A percentile compares a stretch with the other conserved stretches of the same genome.
Conservation (phyloP, 1,140 invertebrate species). For the Brachionus paranguensis region DNA sequence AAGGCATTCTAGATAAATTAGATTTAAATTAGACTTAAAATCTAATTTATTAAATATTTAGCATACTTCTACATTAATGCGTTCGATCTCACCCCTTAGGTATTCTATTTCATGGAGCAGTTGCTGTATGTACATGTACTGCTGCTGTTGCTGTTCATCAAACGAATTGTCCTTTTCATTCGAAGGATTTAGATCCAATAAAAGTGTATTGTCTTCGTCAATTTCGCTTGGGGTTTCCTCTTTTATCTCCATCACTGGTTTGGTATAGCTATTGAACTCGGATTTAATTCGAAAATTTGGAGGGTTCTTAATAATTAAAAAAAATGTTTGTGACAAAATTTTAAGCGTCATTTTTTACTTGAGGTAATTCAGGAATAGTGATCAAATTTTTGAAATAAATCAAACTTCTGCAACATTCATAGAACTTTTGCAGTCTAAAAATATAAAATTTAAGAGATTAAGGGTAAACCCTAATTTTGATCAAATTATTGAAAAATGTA, state of each 20-base stretch:
- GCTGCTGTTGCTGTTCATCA: constrained; percentile 4
- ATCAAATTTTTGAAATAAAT: constrained; percentile 97
- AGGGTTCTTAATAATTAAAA: constrained; percentile 6
- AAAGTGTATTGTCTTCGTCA: not conserved
- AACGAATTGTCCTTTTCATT: not conserved
- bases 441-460: not conserved
- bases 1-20: constrained; percentile 15
- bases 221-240: not conserved
- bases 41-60: not conserved
- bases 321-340: not conserved
- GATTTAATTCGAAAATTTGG: constrained; percentile 40
- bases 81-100: constrained; percentile 61
- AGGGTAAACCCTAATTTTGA: too few relatives aligned
- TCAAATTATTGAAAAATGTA: not conserved
- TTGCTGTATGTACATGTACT: constrained; percentile 39
- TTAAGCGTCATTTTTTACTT: constrained; percentile 61
- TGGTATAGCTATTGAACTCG: constrained; percentile 28
- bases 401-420: constrained; percentile 80
- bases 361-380: constrained; percentile 81
- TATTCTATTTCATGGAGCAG: constrained; percentile 62
- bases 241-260: constrained; percentile 28
- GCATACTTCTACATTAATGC: constrained; percentile 56
- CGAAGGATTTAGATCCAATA: constrained; percentile 9
- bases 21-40: not conserved
- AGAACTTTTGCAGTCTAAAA: constrained; percentile 74